Evolutionary conservation across 2,113 vertebrate genomes (phyloP).

Genomic region (Cottus gobio): DNA sequence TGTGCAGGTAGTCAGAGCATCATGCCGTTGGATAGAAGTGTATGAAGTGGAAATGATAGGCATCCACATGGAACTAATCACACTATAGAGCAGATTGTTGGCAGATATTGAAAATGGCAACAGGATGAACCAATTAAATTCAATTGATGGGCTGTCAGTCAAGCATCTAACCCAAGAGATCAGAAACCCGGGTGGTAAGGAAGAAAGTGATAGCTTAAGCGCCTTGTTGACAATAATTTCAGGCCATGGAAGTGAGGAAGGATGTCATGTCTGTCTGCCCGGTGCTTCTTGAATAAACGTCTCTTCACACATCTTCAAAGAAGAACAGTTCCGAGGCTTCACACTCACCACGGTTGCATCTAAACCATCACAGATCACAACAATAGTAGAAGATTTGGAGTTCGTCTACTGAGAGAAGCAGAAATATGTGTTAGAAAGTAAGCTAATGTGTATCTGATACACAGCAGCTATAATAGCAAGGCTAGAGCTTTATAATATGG

Average conservation of each 20-base stretch:
- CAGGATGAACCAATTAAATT: constrained; percentile 35
- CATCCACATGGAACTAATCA: neutral
- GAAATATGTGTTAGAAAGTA: neutral
- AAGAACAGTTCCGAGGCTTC: neutral
- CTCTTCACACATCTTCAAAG: constrained; percentile 14
- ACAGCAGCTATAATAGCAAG: neutral
- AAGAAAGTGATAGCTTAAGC: neutral
- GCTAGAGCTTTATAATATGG: neutral
- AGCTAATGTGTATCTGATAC: neutral
- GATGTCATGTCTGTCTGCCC: constrained; percentile 5
- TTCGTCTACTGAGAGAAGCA: neutral
- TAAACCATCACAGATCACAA: constrained; percentile 5
- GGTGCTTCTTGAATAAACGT: neutral
- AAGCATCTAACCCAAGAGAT: neutral
- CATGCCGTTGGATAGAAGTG: neutral
- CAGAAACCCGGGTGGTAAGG: neutral
- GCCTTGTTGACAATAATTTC: neutral
- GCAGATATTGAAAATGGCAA: constrained; percentile 16
- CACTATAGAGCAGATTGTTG: neutral
- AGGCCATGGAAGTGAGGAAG: constrained; percentile 2
- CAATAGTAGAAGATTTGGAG: neutral
- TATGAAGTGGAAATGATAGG: neutral
- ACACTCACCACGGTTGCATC: neutral
- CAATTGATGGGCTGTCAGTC: constrained; percentile 13
- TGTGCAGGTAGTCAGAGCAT: neutral